Evolutionary conservation across 2,113 vertebrate species (phyloP), one percentile per base, ranked within the genome.

Genomic region (Microcebus murinus): DNA sequence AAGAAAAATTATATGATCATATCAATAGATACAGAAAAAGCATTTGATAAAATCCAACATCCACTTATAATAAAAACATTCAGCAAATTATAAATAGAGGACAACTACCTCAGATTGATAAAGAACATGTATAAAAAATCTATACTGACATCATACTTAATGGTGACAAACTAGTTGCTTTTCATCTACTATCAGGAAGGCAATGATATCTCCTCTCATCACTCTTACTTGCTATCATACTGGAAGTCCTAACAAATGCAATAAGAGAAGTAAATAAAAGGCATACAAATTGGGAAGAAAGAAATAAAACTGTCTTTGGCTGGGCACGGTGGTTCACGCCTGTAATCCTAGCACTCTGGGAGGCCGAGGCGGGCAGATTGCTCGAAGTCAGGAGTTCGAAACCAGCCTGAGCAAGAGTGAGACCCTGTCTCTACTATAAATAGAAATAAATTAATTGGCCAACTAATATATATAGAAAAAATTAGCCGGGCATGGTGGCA

Each of bases 241-340:
- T 81, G 8, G 31, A 85, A 48, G 4, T 48, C 42, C 31, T 74
- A 88, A 70, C 31, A 71, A 90, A 70, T 14, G 20, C n/a, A 61
- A 36, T 55, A 73, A 52, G 80, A 87, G 87, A 87, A 81, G 21
- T 9, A 95, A 84, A 65, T 84, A 57, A 85, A 91, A 93, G 5
- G 13, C 42, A 65, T 63, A 45, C 4, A 88, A 31, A 57, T 65
- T 74, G 20, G 21, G 11, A 83, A 82, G 18, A 17, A 87, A 93
- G 42, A 79, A 87, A 61, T 17, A 87, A 87, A 92, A 67, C 39
- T 74, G 7, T 52, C 14, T 90, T 65, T 87, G 36, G 45, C 45
- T 8, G 45, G 45, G 45, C 8, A 0, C 7, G 45, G 45, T 45
- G 45, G 45, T 8, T 45, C 45, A 45, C 45, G 0, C 45, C 45